Conservation (phyloP, 2,797 vertebrate species). For the Nyctibius grandis region DNA sequence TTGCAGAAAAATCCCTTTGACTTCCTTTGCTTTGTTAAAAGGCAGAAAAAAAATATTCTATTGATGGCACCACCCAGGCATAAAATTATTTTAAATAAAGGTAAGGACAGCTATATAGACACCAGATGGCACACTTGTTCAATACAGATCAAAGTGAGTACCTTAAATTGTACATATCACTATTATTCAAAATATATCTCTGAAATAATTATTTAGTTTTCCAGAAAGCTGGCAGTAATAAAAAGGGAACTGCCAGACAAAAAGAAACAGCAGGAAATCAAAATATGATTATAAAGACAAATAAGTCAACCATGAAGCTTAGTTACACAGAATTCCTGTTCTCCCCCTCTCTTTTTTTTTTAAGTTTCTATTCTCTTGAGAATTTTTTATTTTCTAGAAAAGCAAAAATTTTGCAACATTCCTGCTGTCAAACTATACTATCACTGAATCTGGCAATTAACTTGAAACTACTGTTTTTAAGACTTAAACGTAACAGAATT, state of each 20-base stretch:
- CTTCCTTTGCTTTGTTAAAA: neutral
- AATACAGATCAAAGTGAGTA: neutral
- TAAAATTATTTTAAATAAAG: neutral
- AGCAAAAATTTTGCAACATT: neutral
- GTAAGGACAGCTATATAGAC: neutral
- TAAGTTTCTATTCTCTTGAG: neutral
- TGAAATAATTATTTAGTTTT: constrained; percentile 4
- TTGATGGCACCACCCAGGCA: neutral
- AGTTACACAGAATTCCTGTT: neutral
- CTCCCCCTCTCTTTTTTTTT: fast-evolving
- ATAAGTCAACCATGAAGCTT: neutral
- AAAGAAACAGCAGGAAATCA: neutral
- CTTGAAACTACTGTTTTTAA: neutral
- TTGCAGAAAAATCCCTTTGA: neutral
- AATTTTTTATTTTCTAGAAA: neutral
- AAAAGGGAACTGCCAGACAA: neutral
- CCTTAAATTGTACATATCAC: neutral
- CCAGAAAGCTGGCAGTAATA: neutral
- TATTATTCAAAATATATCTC: neutral
- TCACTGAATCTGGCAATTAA: neutral
- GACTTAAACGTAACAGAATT: neutral
- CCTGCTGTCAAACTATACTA: neutral
- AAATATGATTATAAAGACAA: neutral
- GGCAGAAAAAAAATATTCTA: neutral
- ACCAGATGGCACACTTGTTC: constrained; percentile 49